These are phyloP conservation scores for Pseudoips prasinana DNA, from an alignment of 2,888 invertebrate genomes.

Conservation along the genomic window DNA sequence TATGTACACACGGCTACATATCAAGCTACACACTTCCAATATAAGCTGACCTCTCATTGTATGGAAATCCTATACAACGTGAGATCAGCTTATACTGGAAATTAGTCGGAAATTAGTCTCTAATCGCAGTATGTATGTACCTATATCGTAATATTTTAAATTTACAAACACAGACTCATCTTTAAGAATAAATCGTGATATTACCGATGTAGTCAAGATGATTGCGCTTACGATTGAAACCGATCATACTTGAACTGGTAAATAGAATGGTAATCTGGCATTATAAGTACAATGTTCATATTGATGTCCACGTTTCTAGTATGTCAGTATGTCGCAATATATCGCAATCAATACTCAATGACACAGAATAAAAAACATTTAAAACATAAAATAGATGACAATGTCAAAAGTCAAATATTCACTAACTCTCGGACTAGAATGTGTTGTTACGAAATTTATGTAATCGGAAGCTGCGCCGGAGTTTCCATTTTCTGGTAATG, in stretches of 20 bases:
- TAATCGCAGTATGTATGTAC: no score
- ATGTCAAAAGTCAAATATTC: slow-evolving; percentile 72
- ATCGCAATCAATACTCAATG: slow-evolving; percentile 34
- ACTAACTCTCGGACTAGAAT: slow-evolving; percentile 44
- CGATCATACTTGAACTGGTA: slow-evolving; percentile 4
- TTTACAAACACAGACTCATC: not conserved
- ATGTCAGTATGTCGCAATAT: slow-evolving; percentile 12
- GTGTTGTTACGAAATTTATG: slow-evolving; percentile 37
- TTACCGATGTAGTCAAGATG: not conserved
- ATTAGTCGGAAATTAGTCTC: no score
- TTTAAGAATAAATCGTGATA: not conserved
- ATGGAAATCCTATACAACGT: no score
- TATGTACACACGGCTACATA: no score
- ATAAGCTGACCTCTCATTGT: no score
- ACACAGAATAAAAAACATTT: slow-evolving; percentile 49
- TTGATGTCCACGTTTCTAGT: slow-evolving; percentile 7
- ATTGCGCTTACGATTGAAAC: slow-evolving; percentile 6
- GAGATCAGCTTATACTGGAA: no score
- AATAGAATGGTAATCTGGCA: slow-evolving; percentile 10
- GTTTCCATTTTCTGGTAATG: slow-evolving; percentile 27
- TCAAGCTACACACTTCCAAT: no score
- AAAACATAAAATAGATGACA: slow-evolving; percentile 51
- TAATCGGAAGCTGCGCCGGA: slow-evolving; percentile 37
- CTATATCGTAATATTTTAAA: not conserved
- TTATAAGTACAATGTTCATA: slow-evolving; percentile 11